Conservation (phyloP, 2,888 invertebrate species). For the Ennomos quercinarius region DNA sequence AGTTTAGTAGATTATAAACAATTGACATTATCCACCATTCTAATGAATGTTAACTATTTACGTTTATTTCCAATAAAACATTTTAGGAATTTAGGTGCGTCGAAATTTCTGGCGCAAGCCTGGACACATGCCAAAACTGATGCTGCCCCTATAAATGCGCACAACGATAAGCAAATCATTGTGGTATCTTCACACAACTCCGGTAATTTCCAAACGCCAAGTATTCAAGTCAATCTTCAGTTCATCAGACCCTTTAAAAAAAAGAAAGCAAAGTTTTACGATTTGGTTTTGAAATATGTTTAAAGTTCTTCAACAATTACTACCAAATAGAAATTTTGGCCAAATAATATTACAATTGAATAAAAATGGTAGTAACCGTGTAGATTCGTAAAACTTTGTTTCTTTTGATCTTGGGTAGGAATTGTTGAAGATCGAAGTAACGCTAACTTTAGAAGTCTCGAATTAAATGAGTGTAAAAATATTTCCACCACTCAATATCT, state of each 20-base stretch:
- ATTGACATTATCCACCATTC: constrained; percentile 52
- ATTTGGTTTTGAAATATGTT: constrained; percentile 41
- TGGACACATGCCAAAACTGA: constrained; percentile 54
- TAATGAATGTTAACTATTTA: constrained; percentile 21
- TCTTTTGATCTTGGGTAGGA: constrained; percentile 55
- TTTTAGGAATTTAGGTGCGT: constrained; percentile 26
- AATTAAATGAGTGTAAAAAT: no score
- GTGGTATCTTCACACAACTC: constrained; percentile 25
- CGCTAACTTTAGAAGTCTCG: no score
- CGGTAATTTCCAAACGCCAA: constrained; percentile 1
- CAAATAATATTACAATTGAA: constrained; percentile 34
- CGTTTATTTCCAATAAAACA: constrained; percentile 43
- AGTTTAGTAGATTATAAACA: constrained; percentile 8
- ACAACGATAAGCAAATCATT: constrained; percentile 64
- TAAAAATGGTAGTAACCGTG: constrained; percentile 46
- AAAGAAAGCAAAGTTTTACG: constrained; percentile 67
- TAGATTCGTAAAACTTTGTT: constrained; percentile 63
- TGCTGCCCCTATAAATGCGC: constrained; percentile 52
- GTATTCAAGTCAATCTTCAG: constrained; percentile 45
- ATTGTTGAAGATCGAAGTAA: constrained; percentile 64
- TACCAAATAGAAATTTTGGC: constrained; percentile 46
- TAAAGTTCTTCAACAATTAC: constrained; percentile 67
- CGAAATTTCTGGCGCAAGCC: constrained; percentile 33
- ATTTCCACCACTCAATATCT: no score
- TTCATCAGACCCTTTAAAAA: constrained; percentile 53